Evolutionary conservation across 2,888 invertebrate genomes (phyloP).

Genomic region (Magallana nippona): DNA sequence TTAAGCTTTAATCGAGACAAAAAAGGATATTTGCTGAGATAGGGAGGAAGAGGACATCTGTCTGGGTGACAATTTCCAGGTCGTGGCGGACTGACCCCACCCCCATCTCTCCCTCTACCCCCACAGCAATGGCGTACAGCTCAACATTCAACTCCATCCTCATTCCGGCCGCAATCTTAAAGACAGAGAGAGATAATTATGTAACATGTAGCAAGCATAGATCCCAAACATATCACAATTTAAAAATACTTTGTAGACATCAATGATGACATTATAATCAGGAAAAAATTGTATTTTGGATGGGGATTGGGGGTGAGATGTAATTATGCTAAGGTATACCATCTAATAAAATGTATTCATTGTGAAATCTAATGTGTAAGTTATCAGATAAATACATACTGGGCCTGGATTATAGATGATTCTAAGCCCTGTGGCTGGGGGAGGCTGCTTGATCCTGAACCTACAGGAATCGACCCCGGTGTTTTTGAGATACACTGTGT

Average conservation of each 20-base stretch:
- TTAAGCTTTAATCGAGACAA: constrained; percentile 2
- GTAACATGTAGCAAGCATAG: too few species aligned
- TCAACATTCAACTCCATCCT: constrained; percentile 75
- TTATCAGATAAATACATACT: constrained; percentile 67
- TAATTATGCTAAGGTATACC: too few species aligned
- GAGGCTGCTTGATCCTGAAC: constrained; percentile 79
- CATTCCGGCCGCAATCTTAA: constrained; percentile 79
- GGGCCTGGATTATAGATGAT: constrained; percentile 78
- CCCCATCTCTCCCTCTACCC: constrained; percentile 74
- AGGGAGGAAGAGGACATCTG: constrained; percentile 76
- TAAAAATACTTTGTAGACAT: too few species aligned
- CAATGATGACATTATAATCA: too few species aligned
- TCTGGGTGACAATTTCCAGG: constrained; percentile 78
- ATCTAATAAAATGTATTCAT: too few species aligned
- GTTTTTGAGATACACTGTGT: constrained; percentile 75
- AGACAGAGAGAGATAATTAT: constrained; percentile 35
- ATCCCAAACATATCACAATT: too few species aligned
- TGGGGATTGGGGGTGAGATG: too few species aligned
- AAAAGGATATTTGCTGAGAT: constrained; percentile 78
- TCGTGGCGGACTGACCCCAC: constrained; percentile 74
- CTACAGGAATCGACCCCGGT: constrained; percentile 79
- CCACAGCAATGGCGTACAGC: constrained; percentile 79
- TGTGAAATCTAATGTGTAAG: too few species aligned
- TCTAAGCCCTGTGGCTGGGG: constrained; percentile 78
- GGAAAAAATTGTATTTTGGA: too few species aligned